phyloP scores from a whole-genome alignment of 2,113 vertebrate species.

The Callionymus lyra region DNA sequence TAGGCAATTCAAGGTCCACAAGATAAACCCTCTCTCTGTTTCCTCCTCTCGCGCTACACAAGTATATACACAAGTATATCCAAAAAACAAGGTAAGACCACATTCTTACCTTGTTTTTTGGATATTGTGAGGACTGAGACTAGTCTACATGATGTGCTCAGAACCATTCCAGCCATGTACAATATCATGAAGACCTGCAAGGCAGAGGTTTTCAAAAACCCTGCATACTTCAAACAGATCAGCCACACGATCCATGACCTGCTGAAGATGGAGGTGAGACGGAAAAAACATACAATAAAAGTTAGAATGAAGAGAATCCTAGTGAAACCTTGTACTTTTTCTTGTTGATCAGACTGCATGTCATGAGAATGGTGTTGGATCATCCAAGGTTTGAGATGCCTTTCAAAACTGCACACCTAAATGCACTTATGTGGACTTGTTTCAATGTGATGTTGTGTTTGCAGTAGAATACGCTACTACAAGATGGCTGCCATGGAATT shows the following conservation, averaged over 20 bases:
- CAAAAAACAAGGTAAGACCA: too few species aligned
- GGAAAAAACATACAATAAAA: background rate
- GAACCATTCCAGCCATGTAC: slow-evolving; percentile 71
- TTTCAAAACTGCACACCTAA: background rate
- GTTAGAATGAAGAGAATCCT: too few species aligned
- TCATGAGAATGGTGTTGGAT: slow-evolving; percentile 71
- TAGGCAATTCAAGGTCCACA: too few species aligned
- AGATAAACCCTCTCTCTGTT: too few species aligned
- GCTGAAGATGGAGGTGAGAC: slow-evolving; percentile 75
- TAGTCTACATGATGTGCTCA: slow-evolving; percentile 79
- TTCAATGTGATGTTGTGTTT: slow-evolving; percentile 5
- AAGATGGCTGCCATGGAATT: slow-evolving; percentile 80
- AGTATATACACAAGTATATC: too few species aligned
- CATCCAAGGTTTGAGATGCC: slow-evolving; percentile 65
- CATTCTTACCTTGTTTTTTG: slow-evolving; percentile 70
- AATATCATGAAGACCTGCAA: slow-evolving; percentile 68
- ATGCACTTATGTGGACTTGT: background rate
- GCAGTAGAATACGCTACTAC: slow-evolving; percentile 75
- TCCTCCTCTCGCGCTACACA: slow-evolving; percentile 59
- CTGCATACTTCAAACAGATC: slow-evolving; percentile 65
- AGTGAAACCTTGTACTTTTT: too few species aligned
- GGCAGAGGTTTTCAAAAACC: slow-evolving; percentile 54
- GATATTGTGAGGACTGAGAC: slow-evolving; percentile 63
- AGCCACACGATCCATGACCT: slow-evolving; percentile 67
- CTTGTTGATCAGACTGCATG: slow-evolving; percentile 66